Evolutionary conservation across 1,140 invertebrate species (phyloP).

Genomic region (Drosophila pectinifera): DNA sequence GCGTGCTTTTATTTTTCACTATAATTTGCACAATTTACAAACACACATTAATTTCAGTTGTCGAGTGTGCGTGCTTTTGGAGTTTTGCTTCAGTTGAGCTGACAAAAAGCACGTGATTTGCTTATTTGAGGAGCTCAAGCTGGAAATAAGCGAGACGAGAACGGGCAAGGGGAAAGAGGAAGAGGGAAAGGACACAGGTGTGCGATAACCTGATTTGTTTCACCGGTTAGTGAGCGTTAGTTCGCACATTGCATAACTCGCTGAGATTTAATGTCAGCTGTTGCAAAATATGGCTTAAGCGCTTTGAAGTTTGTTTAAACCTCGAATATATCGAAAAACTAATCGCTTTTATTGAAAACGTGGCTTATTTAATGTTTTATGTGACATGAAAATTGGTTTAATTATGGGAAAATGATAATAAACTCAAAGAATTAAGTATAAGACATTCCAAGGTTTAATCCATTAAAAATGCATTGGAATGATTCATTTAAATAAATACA

Average conservation of each 20-base stretch:
- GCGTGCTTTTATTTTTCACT: constrained; percentile 21
- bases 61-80: constrained; percentile 23
- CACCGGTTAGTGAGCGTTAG: constrained; percentile 33
- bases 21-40: constrained; percentile 53
- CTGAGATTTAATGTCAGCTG: constrained; percentile 50
- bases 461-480: no score
- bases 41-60: constrained; percentile 60
- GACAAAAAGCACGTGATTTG: constrained; percentile 71
- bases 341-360: no score
- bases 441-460: no score
- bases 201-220: constrained; percentile 53
- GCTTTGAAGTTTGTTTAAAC: not conserved
- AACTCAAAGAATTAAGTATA: no score
- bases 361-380: no score
- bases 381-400: no score
- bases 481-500: no score
- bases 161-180: not conserved
- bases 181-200: constrained; percentile 39
- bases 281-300: constrained; percentile 46
- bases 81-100: constrained; percentile 52
- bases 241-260: constrained; percentile 53
- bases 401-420: not conserved
- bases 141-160: not conserved
- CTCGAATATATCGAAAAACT: not conserved
- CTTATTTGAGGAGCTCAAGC: constrained; percentile 56